Conservation (phyloP, 2,888 invertebrate species). For the Ganaspis brasiliensis region DNA sequence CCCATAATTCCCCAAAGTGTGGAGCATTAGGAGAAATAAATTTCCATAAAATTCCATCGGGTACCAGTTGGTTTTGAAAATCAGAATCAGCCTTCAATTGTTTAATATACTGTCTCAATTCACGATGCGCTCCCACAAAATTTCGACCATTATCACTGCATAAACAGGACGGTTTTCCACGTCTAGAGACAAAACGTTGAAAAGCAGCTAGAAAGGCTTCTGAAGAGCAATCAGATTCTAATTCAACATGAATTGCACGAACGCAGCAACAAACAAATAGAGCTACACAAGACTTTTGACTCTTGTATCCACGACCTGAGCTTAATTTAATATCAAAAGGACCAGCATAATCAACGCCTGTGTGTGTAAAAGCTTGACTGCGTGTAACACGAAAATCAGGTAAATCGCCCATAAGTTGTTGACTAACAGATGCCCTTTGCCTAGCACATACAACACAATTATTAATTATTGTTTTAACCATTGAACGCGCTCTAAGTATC, state of each 20-base stretch:
- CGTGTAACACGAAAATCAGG: background rate
- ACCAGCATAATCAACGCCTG: background rate
- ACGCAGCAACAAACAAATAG: background rate
- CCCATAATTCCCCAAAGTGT: background rate
- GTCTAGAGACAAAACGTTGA: background rate
- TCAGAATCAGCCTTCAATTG: too few species aligned
- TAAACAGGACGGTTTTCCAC: background rate
- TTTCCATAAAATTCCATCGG: background rate
- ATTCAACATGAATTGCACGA: background rate
- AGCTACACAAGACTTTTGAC: background rate
- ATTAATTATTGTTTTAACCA: background rate
- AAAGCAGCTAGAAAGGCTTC: background rate
- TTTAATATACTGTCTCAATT: background rate
- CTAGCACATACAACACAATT: background rate
- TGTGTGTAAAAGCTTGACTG: background rate
- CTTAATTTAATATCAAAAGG: background rate
- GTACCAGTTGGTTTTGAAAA: too few species aligned
- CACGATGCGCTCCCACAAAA: background rate
- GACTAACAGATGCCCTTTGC: background rate
- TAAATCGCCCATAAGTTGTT: background rate
- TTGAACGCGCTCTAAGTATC: background rate
- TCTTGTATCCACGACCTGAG: background rate
- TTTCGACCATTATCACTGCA: conserved; percentile 6
- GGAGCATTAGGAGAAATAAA: background rate
- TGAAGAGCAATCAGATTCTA: background rate